A percentile compares a stretch with the other conserved stretches of the same genome.
Conservation (phyloP, 2,113 vertebrate genomes). For the Donacobius atricapilla region DNA sequence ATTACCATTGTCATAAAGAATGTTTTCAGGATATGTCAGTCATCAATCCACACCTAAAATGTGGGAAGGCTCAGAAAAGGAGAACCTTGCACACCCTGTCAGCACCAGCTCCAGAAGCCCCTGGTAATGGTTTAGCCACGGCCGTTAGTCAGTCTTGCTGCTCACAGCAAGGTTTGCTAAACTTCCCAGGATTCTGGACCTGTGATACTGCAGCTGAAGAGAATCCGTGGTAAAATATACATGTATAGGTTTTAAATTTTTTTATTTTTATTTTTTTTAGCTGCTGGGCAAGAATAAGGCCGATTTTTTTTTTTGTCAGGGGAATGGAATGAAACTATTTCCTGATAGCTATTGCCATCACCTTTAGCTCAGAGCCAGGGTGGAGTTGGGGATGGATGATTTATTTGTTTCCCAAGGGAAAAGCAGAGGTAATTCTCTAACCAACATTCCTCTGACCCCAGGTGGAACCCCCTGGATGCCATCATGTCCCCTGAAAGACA, state of each 20-base stretch:
- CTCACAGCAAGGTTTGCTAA: not conserved
- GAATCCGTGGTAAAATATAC: not conserved
- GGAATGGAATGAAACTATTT: not conserved
- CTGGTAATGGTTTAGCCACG: accelerated
- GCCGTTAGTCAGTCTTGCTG: not conserved
- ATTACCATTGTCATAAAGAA: not conserved
- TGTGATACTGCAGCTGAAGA: not conserved
- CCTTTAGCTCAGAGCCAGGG: not conserved
- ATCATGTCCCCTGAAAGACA: not conserved
- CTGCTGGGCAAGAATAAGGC: not conserved
- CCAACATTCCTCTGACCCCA: not conserved
- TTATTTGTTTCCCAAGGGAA: not conserved
- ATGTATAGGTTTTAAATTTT: not conserved
- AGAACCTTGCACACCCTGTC: not conserved
- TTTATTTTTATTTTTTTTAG: not conserved
- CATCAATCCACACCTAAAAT: not conserved
- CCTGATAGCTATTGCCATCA: not conserved
- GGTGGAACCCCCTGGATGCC: not conserved
- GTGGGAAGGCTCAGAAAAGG: not conserved
- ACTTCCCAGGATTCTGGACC: not conserved
- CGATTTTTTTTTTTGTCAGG: not conserved
- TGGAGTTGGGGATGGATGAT: not conserved
- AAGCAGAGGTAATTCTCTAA: not conserved
- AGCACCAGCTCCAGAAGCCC: not conserved
- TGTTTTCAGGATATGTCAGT: not conserved